Base-by-base conservation (phyloP, 37 sponge, comb jelly and placozoan genomes). In the Halisarca cf. caerulea region DNA sequence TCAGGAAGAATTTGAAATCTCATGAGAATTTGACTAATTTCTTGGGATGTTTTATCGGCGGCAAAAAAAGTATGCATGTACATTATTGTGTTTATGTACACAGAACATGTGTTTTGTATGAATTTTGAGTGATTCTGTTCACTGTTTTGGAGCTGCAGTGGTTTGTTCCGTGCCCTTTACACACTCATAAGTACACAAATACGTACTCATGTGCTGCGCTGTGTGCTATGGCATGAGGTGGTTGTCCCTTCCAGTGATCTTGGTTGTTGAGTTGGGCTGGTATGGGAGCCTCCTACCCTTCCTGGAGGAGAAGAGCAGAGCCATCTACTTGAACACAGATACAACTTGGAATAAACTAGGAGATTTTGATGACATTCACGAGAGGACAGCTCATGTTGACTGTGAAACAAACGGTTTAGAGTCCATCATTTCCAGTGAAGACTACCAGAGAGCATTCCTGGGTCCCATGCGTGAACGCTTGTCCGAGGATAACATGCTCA, bases 241-340 rank as follows among this genome's bases (percentile, higher is more conserved):
- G 17, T 20, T 54, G 17, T 54, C 57, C 17, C 9, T 5, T 34
- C 35, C 69, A 68, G 69, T 68, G 14, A 6, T 30, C 2, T 34
- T 68, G 1, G 69, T 30, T 6, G 77, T 74, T 2, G 77, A 74
- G 45, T 74, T 40, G 77, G 77, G 45, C 42, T 37, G n/a, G 45
- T 74, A 40, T 43, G 77, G 77, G 0, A 74, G 23, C 8, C 44
- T 74, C 9, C 14, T 36, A 20, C 18, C 77, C 1, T 74, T 42
- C 25, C 44, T 74, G 24, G 45, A 74, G 77, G 45, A 37, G 24
- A 74, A 74, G 45, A 43, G 6, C 2, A 44, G 45, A 24, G 77
- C 77, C 3, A 71, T 37, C 38, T 30, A 30, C 72, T 34, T 30
- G 6, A 5, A 71, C 21, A 3, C 36, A 5, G 41, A 11, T 34